phyloP scores from a whole-genome alignment of 2,797 vertebrate genomes.

The Syndactyla subalaris region DNA sequence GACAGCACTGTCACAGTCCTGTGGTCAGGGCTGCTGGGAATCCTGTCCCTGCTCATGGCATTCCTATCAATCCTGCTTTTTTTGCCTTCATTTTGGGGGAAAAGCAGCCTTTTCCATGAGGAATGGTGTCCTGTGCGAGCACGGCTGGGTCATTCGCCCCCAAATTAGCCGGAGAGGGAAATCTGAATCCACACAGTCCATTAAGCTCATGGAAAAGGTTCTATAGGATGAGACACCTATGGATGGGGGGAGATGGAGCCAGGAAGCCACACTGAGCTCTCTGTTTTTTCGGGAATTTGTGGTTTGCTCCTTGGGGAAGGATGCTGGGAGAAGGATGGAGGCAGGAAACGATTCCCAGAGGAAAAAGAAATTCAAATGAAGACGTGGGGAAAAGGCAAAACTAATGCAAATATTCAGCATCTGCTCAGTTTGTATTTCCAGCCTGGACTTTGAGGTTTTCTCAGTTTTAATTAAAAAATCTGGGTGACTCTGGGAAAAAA shows the following conservation, averaged over 20 bases:
- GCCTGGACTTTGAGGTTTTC: not conserved
- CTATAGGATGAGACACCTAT: not conserved
- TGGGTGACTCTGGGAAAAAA: not conserved
- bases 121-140: accelerated
- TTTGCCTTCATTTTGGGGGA: not conserved
- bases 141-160: accelerated
- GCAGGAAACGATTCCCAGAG: not conserved
- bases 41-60: not conserved
- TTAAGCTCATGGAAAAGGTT: not conserved
- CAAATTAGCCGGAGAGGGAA: not conserved
- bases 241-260: not conserved
- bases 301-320: not conserved
- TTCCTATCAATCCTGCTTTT: not conserved
- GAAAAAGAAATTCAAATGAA: not conserved
- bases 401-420: not conserved
- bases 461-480: conserved; percentile 2
- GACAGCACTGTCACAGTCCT: not conserved
- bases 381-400: not conserved
- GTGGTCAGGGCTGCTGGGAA: not conserved
- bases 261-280: accelerated
- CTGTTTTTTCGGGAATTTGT: not conserved
- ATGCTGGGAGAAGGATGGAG: not conserved
- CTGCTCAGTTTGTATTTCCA: not conserved
- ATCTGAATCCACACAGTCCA: not conserved
- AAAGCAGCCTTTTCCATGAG: not conserved